A percentile compares a stretch with the other conserved stretches of the same genome.
These are phyloP conservation scores for Anhinga rufa DNA, from an alignment of 2,113 vertebrate species.

Conservation along the genomic window DNA sequence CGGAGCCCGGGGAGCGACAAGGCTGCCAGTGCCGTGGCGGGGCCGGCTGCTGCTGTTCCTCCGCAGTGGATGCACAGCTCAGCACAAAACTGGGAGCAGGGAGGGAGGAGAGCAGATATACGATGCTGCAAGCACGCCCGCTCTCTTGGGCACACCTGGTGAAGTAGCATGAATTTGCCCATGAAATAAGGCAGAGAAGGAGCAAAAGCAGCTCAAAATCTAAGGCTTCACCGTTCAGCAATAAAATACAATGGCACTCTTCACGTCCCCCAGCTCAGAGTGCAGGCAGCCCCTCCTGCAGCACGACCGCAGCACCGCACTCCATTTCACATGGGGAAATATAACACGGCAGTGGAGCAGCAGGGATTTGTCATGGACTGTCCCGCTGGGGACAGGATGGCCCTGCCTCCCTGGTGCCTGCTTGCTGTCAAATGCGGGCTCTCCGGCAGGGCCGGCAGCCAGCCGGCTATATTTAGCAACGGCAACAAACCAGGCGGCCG, in stretches of 20 bases:
- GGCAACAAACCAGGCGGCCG: slow-evolving; percentile 63
- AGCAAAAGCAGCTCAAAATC: not conserved
- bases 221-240: not conserved
- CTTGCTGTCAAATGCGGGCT: slow-evolving; percentile 27
- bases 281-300: not conserved
- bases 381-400: not conserved
- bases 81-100: accelerated
- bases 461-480: slow-evolving; percentile 81
- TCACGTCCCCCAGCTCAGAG: not conserved
- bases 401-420: not conserved
- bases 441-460: slow-evolving; percentile 61
- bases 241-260: accelerated
- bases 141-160: not conserved
- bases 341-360: accelerated
- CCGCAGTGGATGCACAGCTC: accelerated
- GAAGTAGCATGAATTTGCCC: not conserved
- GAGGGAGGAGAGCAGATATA: not conserved
- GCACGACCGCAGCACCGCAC: accelerated
- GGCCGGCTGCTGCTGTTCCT: not conserved
- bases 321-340: accelerated
- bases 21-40: accelerated
- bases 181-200: not conserved
- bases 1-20: not conserved
- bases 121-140: not conserved
- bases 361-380: accelerated